These are phyloP conservation scores for Diglossa cyanea DNA, from an alignment of 2,797 vertebrate species.

Conservation along the genomic window DNA sequence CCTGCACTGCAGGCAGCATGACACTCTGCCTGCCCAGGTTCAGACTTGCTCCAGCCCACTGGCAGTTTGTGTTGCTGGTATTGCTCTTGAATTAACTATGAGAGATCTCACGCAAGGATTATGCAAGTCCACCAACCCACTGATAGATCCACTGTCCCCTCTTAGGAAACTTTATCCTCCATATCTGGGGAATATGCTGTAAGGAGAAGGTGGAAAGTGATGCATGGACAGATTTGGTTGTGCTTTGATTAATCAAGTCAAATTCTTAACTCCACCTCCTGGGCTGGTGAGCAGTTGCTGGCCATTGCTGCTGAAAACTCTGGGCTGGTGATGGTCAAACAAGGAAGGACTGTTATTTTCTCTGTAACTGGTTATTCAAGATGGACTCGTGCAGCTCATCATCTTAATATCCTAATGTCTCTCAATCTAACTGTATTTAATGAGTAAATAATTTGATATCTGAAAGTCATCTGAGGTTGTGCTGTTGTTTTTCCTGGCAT, in stretches of 20 bases:
- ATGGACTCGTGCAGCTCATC: background rate
- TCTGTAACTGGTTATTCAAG: background rate
- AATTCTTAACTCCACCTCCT: background rate
- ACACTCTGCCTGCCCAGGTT: background rate
- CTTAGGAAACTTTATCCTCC: background rate
- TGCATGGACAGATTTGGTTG: background rate
- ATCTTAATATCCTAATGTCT: background rate
- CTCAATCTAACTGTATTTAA: background rate
- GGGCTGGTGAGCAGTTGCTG: background rate
- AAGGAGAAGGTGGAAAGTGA: background rate
- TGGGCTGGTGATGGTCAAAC: background rate
- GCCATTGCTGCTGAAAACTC: background rate
- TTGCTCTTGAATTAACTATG: background rate
- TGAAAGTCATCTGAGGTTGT: background rate
- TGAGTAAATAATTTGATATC: constrained; percentile 1
- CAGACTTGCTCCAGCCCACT: background rate
- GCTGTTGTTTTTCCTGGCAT: background rate
- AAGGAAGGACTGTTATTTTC: constrained; percentile 16
- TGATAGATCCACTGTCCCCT: background rate
- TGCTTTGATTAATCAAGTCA: background rate
- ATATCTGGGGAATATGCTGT: background rate
- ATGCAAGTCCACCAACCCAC: background rate
- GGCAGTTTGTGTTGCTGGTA: background rate
- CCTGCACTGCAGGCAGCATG: constrained; percentile 33
- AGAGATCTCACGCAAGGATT: background rate